Conservation (phyloP, 2,113 vertebrate species). For the Pelecanoides urinatrix region DNA sequence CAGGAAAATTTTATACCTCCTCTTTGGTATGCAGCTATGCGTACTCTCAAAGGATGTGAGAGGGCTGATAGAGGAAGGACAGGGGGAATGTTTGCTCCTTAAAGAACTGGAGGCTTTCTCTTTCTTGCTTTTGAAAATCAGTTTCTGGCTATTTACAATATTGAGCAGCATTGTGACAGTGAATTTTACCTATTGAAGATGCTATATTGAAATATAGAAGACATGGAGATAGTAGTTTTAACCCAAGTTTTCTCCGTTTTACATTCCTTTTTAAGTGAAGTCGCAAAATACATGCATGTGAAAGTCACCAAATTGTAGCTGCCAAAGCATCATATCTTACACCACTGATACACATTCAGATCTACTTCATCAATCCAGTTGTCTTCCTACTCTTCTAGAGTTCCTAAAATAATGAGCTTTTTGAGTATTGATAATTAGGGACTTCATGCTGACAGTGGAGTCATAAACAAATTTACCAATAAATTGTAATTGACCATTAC, state of each 20-base stretch:
- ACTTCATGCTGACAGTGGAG: not conserved
- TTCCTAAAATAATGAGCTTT: not conserved
- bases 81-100: not conserved
- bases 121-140: not conserved
- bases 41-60: not conserved
- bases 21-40: not conserved
- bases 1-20: not conserved
- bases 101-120: not conserved
- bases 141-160: not conserved
- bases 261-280: not conserved
- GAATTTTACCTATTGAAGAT: not conserved
- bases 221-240: not conserved
- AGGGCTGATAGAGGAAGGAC: not conserved
- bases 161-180: not conserved
- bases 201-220: not conserved
- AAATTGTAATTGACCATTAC: not conserved
- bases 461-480: not conserved
- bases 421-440: not conserved
- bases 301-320: not conserved
- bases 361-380: not conserved
- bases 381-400: not conserved
- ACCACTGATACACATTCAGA: not conserved
- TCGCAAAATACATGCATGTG: accelerated
- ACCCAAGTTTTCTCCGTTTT: not conserved
- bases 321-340: not conserved